These are phyloP conservation scores for Manacus vitellinus DNA, from an alignment of 2,113 vertebrate species.

Conservation along the genomic window DNA sequence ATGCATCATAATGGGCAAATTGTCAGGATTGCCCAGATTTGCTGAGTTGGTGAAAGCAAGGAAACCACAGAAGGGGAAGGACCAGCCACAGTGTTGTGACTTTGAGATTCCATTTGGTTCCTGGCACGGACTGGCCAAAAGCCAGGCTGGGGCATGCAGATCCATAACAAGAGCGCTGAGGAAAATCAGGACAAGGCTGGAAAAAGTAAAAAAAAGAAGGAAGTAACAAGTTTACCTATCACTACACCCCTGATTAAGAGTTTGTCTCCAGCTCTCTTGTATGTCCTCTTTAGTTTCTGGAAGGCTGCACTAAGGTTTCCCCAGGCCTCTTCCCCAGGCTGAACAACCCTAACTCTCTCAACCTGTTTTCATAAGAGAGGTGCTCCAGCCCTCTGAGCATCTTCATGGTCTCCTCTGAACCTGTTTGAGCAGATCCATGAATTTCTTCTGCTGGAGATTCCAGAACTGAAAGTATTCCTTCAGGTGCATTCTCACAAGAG, in stretches of 20 bases:
- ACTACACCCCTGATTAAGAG: background rate
- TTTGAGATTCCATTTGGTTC: background rate
- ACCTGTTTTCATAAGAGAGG: background rate
- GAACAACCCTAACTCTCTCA: background rate
- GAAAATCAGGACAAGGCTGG: background rate
- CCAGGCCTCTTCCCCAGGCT: background rate
- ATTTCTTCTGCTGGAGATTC: background rate
- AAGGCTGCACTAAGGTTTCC: background rate
- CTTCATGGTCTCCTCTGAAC: background rate
- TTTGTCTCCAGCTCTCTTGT: background rate
- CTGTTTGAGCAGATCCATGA: background rate
- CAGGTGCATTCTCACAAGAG: background rate
- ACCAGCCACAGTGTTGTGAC: background rate
- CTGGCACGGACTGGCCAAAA: background rate
- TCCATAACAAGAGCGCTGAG: background rate
- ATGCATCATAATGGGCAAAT: background rate
- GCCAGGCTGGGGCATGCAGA: background rate
- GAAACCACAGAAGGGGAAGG: background rate
- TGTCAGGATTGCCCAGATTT: background rate
- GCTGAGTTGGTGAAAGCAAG: background rate
- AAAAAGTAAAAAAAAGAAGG: background rate
- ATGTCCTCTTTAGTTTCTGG: background rate
- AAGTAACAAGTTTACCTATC: background rate
- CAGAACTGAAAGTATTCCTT: background rate
- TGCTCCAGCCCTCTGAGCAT: background rate